Conservation (phyloP, 1,140 invertebrate genomes). For the Plutomurus gul region DNA sequence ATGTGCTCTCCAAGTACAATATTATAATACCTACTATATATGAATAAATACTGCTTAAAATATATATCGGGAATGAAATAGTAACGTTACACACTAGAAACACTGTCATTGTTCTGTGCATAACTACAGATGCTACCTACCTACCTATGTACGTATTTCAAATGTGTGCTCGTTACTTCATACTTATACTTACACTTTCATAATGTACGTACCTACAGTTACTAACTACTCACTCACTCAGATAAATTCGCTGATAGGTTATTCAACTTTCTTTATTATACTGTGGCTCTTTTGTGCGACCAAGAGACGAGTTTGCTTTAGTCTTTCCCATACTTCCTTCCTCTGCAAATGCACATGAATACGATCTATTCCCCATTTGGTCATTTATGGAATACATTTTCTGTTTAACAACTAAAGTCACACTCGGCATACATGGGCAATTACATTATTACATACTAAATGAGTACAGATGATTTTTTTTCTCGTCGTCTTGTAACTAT, state of each 20-base stretch:
- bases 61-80: no score
- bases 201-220: constrained; percentile 10
- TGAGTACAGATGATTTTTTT: not conserved
- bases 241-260: constrained; percentile 34
- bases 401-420: not conserved
- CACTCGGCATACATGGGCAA: not conserved
- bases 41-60: no score
- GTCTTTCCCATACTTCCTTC: constrained; percentile 28
- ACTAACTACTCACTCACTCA: constrained; percentile 19
- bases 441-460: not conserved
- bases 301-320: not conserved
- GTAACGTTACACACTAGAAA: constrained; percentile 21
- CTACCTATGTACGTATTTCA: no score
- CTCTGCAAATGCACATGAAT: constrained; percentile 7
- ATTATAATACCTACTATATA: no score
- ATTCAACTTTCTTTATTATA: constrained; percentile 39
- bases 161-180: no score
- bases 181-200: constrained; percentile 28
- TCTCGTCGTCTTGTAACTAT: no score
- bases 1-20: not conserved
- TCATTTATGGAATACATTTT: constrained; percentile 4
- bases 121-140: not conserved
- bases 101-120: constrained; percentile 6
- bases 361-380: not conserved
- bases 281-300: constrained; percentile 10